Evolutionary conservation across 2,797 vertebrate genomes (phyloP), one percentile per base, ranked within the genome.

Genomic region (Hephaestus fuliginosus): DNA sequence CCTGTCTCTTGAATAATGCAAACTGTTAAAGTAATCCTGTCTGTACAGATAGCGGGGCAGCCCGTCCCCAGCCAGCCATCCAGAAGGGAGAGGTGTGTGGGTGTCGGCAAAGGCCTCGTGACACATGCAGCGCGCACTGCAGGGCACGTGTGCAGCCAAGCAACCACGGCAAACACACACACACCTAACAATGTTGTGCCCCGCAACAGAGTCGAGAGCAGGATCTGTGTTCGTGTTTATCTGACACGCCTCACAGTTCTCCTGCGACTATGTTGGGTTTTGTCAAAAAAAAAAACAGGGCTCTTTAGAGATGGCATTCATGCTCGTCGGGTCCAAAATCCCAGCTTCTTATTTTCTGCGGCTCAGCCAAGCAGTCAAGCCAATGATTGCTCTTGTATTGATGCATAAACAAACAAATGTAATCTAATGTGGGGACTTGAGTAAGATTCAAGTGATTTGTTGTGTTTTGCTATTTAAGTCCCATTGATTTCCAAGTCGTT

Each of bases 1-100:
- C 65, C 49, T 46, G 9, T 66, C 68, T n/a, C 4, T 22, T 90
- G 28, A 91, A 90, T 91, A 87, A 92, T 88, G 76, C 77, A 89
- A 70, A 41, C 73, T 51, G 63, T 70, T 84, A 70, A 74, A 88
- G 88, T 83, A 85, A 71, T 78, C 74, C 30, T 81, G 75, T 72
- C 78, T 84, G 73, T 76, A 71, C 60, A 60, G 65, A 81, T 83
- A 74, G 84, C 41, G 18, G 72, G 69, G 49, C 73, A 71, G 48
- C 43, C 39, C 66, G 83, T 85, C 70, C 76, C 60, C 66, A 49
- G 44, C 39, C 73, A 82, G 65, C 28, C 76, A 77, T 64, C 63
- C 84, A 84, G 76, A 75, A 81, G 70, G 46, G 58, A 62, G 14
- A 52, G 43, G 63, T 84, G 78, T 78, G 69, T 57, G 67, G 71